phyloP scores from a whole-genome alignment of 2,113 vertebrate species.

The Pipa parva region DNA sequence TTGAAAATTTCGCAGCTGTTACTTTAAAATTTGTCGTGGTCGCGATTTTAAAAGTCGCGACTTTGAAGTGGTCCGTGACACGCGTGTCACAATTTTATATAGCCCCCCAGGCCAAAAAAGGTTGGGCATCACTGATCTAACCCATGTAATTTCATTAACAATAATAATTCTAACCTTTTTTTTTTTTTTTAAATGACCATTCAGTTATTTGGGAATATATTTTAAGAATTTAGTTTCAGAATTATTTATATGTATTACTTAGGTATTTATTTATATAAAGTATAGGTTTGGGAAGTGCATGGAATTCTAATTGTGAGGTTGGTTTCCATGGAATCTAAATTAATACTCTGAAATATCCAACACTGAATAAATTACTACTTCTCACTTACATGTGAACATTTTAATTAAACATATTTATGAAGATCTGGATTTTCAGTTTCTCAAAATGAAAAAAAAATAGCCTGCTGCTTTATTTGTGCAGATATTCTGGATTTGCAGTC shows the following conservation, averaged over 20 bases:
- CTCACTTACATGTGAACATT: conserved; percentile 70
- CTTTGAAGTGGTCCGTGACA: no score
- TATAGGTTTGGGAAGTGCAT: conserved; percentile 63
- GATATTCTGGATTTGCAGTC: conserved; percentile 10
- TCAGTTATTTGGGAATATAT: background rate
- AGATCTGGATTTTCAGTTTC: conserved; percentile 50
- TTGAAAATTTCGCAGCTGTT: no score
- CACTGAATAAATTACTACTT: conserved; percentile 79
- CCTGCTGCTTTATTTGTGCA: background rate
- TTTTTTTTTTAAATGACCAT: background rate
- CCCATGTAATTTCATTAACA: background rate
- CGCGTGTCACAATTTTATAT: no score
- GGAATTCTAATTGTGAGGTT: conserved; percentile 58
- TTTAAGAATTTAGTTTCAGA: conserved; percentile 30
- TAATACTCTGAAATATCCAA: conserved; percentile 78
- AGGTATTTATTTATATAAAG: conserved; percentile 65
- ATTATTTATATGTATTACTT: conserved; percentile 57
- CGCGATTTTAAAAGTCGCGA: no score
- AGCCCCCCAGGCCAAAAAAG: no score
- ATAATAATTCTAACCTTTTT: background rate
- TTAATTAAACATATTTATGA: conserved; percentile 77
- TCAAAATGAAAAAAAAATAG: conserved; percentile 45
- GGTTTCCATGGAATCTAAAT: conserved; percentile 76
- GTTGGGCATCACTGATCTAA: background rate
- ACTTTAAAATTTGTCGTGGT: no score